Evolutionary conservation across 2,888 invertebrate species (phyloP), one percentile per base, ranked within the genome.

Genomic region (Schizaphis graminum): DNA sequence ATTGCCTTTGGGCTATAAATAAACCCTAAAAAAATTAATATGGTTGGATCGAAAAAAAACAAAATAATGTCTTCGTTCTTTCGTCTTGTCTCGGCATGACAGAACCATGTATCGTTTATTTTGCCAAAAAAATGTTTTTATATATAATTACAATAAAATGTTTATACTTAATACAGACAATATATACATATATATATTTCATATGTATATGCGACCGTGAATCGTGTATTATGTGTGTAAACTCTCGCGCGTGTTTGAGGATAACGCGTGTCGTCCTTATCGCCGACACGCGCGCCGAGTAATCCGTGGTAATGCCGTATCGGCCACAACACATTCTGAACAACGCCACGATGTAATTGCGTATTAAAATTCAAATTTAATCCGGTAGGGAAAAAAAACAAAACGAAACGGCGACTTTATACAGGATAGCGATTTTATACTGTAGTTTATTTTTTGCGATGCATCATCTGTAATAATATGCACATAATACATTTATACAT

Each of bases 351-450:
- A 77, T 88, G 88, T 92, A 92, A 92, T 92, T 67, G 49, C 92
- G 67, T 92, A 92, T 92, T 92, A 88, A 67, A 92, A 92, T 88
- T 88, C 49, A n/a, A 88, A 67, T 49, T 87, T 88, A 88, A 92
- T 88, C 67, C 35, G 21, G 61, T 16, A 26, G 47, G 5, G n/a
- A 53, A 84, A 85, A 57, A 44, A 91, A 85, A 85, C 28, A 86
- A 57, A n/a, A 57, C 35, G 57, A 89, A 24, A 57, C 26, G 44
- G 28, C 0, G 35, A 35, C 77, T 77, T 35, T 77, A 77, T 77
- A 77, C 35, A 77, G 77, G 35, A 35, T 35, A 7, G 77, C 77
- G 35, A 77, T 77, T 77, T 77, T 5, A 77, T n/a, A 21, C 35
- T 35, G 77, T 21, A 21, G 77, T 77, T 77, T 35, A 77, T 35